Evolutionary conservation across 2,888 invertebrate species (phyloP), one percentile per base, ranked within the genome.

Genomic region (Lasioglossum calceatum): DNA sequence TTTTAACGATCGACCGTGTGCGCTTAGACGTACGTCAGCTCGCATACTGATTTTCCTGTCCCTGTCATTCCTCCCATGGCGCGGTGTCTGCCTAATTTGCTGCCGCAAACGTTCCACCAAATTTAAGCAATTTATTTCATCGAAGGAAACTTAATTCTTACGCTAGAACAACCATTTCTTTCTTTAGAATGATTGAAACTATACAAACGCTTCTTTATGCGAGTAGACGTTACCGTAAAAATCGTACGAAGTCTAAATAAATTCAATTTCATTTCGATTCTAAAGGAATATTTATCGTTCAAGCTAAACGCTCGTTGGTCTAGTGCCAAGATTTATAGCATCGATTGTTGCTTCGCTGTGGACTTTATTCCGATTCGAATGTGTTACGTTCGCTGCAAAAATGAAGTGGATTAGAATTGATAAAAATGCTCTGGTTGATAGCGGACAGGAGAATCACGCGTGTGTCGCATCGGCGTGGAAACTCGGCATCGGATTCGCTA

Each of bases 21-120:
- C 93, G 92, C 87, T 93, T 93, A 92, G 92, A 93, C 91, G 87
- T 91, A 89, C 85, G 42, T 50, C 82, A 61, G 78, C 82, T 27
- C 70, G 72, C 42, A 32, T 7, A n/a, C 27, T 54, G 54, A 74
- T 67, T 82, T 61, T 61, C 47, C 79, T 47, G 76, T 14, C 64
- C 36, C 76, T 50, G 58, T 54, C 12, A 16, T 10, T 50, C 61
- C 12, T 2, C 2, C 12, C 5, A 3, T 54, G 54, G 8, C 54
- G 23, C 54, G 3, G 61, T 61, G 14, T 32, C 61, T 14, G 27
- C 27, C 27, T 4, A 5, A 61, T 61, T 16, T 4, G 27, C 27
- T 27, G 27, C 14, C 61, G 1, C 14, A 32, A 61, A 61, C 61
- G 27, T 61, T 61, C 16, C 61, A 27, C 27, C 5, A 14, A 61